Base-by-base conservation (phyloP, 2,888 invertebrate species). In the Colletes collaris region DNA sequence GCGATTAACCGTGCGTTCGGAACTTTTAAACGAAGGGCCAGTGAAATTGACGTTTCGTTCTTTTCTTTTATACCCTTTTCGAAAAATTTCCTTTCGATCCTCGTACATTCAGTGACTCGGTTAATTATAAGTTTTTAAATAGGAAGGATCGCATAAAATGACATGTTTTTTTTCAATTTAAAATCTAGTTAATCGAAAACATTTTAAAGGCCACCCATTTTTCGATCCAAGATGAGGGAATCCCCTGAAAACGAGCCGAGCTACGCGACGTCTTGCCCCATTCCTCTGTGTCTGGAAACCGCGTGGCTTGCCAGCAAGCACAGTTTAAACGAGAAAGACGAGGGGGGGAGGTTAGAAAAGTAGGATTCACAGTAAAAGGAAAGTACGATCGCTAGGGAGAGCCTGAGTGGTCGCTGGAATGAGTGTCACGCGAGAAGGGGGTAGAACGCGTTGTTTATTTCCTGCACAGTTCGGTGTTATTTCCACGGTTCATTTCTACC, bases 311-410 rank as follows among this genome's bases (percentile, higher is more conserved):
- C n/a, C 4, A 6, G 46, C 37, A 40, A 52, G 63, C 35, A 46
- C 27, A 8, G 58, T 67, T 74, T 76, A 76, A 76, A 67, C 66
- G 50, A 76, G 62, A 76, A 74, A 74, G 75, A 67, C 50, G 76
- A 62, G 66, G 52, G 7, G 7, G 46, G 44, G 11, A 16, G 62
- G 60, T 52, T 19, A n/a, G 64, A 11, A 74, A 75, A 64, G 68
- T 53, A 59, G 60, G 53, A 75, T 68, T 56, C 59, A 74, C 49
- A 68, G 70, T 53, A 70, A 63, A 11, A 49, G 52, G 50, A 56
- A 56, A 44, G 62, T 46, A 58, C 68, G 68, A 63, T 74, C 46
- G 37, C 55, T 58, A 27, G 53, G 55, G 27, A 52, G 40, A 8
- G 49, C 10, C 49, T 67, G 69, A 69, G 60, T 52, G 69, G 69